Base-by-base conservation (phyloP, 2,888 invertebrate species). In the Gastracanthus pulcherrimus region DNA sequence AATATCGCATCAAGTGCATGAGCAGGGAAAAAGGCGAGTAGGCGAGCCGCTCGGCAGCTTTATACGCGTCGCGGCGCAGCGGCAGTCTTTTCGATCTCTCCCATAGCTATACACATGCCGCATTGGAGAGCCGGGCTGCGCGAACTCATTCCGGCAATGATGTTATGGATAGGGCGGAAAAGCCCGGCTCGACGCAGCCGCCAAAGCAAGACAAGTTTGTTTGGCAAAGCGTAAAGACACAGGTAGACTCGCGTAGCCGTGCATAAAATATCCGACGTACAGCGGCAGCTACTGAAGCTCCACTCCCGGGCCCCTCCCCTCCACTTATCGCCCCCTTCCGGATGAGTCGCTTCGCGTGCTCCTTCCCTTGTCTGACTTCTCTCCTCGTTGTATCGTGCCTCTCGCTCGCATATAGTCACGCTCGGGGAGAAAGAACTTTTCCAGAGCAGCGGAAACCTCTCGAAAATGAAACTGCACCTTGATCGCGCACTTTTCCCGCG, bases 121-220 rank as follows among this genome's bases (percentile, higher is more conserved):
- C 64, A 23, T 38, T 19, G 19, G 51, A n/a, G 31, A 76, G 19
- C n/a, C 36, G 34, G 41, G 64, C n/a, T 64, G 74, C 79, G 67
- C 58, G 66, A 23, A 80, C 82, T 83, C 80, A 69, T 86, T 85
- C 78, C 45, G 77, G 82, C 67, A 82, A 85, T 86, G 84, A 83
- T 70, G 76, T 83, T 80, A 76, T 76, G 76, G 75, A 55, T 64
- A 51, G 76, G 75, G 64, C 60, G 3, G 13, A 23, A 64, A 36
- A 48, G 19, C 11, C 29, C 34, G 11, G 34, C n/a, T 3, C 7
- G 45, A 9, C 16, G 13, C 16, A 11, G 38, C n/a, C 4, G 45
- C 36, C 13, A 26, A 1, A 4, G 51, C 19, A 4, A 64, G 60
- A 41, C 29, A 69, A 70, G 60, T 60, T 70, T 69, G 60, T 77